Evolutionary conservation across 2,797 vertebrate species (phyloP), one percentile per base, ranked within the genome.

Genomic region (Taenioides sp.): DNA sequence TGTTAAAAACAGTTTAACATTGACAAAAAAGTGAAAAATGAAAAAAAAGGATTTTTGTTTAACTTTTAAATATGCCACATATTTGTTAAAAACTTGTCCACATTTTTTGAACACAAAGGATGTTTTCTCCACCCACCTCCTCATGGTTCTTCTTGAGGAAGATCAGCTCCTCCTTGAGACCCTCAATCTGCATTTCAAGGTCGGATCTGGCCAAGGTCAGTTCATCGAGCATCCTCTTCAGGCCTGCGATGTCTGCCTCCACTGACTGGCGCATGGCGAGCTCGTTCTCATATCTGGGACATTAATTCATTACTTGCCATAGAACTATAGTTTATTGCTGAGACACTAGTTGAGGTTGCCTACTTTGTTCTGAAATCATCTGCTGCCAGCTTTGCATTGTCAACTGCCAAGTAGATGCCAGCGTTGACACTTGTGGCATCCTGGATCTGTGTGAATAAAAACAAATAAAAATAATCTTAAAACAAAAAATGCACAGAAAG

Each of bases 321-420:
- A 28, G 2, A 59, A 28, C 6, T 37, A 62, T 14, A n/a, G 1
- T 40, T 6, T 23, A 40, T 22, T 63, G 5, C 18, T 47, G 14
- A 49, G 22, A 49, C 3, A 37, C 7, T 37, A 20, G 1, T 18
- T 34, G 4, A 43, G 22, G 12, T 16, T 27, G 3, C 93, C 90
- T 92, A 97, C 96, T 97, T 96, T 76, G 84, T 94, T 76, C 86
- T 94, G 90, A 97, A 97, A 90, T 98, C 96, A 1, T 97, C 96
- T 0, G 96, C 94, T 1, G 96, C 95, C 92, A 98, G 89, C 85
- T 94, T 95, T 76, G 96, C 95, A 0, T 97, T 97, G 78, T 97
- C 96, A 0, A 95, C 90, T 81, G 91, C 78, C 78, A 97, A 87
- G 70, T 95, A 92, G 77, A 96, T 78, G 70, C 87, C 86, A 67